Conservation (phyloP, 2,888 invertebrate genomes). For the Caenorhabditis sp. region DNA sequence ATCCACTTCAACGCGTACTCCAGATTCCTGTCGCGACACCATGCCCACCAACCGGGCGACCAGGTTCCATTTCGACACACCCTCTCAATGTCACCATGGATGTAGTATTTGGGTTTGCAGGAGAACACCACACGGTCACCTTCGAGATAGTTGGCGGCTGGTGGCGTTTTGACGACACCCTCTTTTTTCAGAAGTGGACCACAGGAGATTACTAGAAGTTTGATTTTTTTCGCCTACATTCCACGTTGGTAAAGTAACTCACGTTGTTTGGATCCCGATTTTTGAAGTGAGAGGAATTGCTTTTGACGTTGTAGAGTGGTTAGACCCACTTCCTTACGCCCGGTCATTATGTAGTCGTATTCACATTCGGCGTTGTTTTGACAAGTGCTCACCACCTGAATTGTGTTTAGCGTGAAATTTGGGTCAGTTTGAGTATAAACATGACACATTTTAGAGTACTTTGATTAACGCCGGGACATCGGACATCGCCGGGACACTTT, state of each 20-base stretch:
- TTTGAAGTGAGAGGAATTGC: constrained; percentile 43
- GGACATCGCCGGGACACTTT: no score
- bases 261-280: constrained; percentile 49
- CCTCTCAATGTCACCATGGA: constrained; percentile 59
- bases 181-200: constrained; percentile 60
- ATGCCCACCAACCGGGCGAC: constrained; percentile 63
- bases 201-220: constrained; percentile 56
- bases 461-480: no score
- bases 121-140: constrained; percentile 58
- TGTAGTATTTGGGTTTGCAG: constrained; percentile 61
- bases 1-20: constrained; percentile 63
- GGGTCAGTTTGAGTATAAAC: background rate
- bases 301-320: constrained; percentile 47
- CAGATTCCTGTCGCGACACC: constrained; percentile 58
- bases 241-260: constrained; percentile 1
- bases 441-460: no score
- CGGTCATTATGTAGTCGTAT: constrained; percentile 60
- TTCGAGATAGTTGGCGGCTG: constrained; percentile 59
- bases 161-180: constrained; percentile 59
- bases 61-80: constrained; percentile 59
- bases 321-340: constrained; percentile 52
- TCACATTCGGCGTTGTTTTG: constrained; percentile 53
- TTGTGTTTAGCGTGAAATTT: background rate
- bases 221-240: no score
- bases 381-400: constrained; percentile 48